Conservation (phyloP, 2,797 vertebrate genomes). For the Takifugu ocellatus region DNA sequence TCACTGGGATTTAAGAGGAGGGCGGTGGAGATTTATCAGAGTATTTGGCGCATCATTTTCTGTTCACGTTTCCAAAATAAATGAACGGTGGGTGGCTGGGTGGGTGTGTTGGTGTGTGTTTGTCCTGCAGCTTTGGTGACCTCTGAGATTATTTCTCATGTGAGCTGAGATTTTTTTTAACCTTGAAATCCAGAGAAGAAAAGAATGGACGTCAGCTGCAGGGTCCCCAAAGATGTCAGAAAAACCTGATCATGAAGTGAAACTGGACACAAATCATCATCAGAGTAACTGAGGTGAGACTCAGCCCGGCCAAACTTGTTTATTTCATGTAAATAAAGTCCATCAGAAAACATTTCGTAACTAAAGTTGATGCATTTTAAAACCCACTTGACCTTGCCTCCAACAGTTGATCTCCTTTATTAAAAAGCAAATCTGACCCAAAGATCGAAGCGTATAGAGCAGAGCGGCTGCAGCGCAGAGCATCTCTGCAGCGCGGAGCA, state of each 20-base stretch:
- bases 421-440: neutral
- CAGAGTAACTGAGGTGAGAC: no score
- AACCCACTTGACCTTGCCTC: neutral
- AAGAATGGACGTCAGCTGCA: no score
- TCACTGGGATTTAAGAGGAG: slow-evolving; percentile 32
- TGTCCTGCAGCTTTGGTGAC: neutral
- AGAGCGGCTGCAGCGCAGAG: no score
- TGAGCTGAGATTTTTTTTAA: neutral
- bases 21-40: slow-evolving; percentile 24
- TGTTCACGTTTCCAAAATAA: slow-evolving; percentile 34
- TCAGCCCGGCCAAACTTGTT: no score
- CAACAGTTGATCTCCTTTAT: neutral
- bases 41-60: slow-evolving; percentile 46
- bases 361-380: no score
- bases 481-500: no score
- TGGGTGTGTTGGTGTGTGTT: slow-evolving; percentile 8
- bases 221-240: no score
- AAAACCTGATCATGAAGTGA: no score
- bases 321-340: no score
- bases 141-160: neutral
- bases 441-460: no score
- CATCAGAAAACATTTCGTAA: no score
- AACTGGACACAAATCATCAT: no score
- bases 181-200: neutral
- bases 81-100: slow-evolving; percentile 4